Evolutionary conservation across 2,888 invertebrate species (phyloP).

Genomic region (Mesorhabditis sp.): DNA sequence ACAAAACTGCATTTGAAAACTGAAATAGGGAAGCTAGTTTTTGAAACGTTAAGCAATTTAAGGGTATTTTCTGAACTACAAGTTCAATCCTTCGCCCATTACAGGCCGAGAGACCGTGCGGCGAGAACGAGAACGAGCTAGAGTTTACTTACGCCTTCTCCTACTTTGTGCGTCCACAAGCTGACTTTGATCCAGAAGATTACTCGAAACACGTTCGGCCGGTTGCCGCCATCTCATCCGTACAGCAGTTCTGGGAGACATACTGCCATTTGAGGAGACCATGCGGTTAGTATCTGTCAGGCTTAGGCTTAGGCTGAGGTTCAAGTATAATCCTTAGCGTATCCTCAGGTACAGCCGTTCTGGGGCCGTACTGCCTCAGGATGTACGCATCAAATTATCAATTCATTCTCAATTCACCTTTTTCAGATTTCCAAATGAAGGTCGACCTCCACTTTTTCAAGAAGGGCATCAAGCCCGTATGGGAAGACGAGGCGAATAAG

Average conservation of each 20-base stretch:
- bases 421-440: conserved; percentile 74
- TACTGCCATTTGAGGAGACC: conserved; percentile 67
- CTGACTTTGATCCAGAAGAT: conserved; percentile 55
- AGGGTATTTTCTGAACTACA: too few relatives aligned
- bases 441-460: conserved; percentile 94
- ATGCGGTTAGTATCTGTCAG: conserved; percentile 15
- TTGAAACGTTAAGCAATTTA: too few relatives aligned
- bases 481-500: conserved; percentile 95
- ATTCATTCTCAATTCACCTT: not conserved
- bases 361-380: not conserved
- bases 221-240: conserved; percentile 44
- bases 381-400: too few relatives aligned
- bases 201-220: conserved; percentile 41
- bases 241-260: conserved; percentile 95
- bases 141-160: conserved; percentile 51
- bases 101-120: conserved; percentile 8
- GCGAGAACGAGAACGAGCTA: conserved; percentile 42
- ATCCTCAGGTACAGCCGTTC: too few relatives aligned
- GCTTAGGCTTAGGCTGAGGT: too few relatives aligned
- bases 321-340: too few relatives aligned
- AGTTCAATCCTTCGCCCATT: not conserved
- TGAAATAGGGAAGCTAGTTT: too few relatives aligned
- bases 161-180: conserved; percentile 51
- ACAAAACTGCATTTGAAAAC: too few relatives aligned
- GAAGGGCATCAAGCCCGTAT: conserved; percentile 96